Evolutionary conservation across 35 echinoderm and acorn worm genomes (phyloP).

Genomic region (Heliocidaris tuberculata): DNA sequence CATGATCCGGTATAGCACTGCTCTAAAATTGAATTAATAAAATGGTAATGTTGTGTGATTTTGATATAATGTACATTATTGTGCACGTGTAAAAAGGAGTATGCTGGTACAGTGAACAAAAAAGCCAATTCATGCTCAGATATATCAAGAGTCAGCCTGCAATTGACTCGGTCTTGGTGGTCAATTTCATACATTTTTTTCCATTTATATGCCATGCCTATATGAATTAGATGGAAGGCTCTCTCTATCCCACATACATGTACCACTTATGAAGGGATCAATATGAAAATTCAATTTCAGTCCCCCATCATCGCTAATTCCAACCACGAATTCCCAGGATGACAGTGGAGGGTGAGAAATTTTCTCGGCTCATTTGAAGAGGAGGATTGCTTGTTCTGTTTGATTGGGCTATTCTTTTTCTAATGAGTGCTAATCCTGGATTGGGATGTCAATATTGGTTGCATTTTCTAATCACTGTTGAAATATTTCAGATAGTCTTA

Average conservation of each 20-base stretch:
- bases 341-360: background rate
- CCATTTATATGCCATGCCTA: background rate
- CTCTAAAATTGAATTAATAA: background rate
- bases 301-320: background rate
- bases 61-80: background rate
- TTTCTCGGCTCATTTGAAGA: background rate
- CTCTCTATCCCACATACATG: background rate
- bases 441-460: background rate
- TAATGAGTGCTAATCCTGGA: background rate
- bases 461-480: background rate
- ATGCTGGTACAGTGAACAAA: background rate
- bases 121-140: background rate
- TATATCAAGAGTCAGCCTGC: background rate
- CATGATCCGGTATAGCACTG: too few relatives aligned
- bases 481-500: background rate
- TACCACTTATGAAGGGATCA: background rate
- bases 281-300: constrained; percentile 3
- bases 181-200: background rate
- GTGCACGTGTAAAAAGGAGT: too few relatives aligned
- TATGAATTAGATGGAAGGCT: background rate
- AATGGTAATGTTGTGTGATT: background rate
- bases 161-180: background rate
- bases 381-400: background rate
- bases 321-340: background rate
- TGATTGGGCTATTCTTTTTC: constrained; percentile 2